Conservation (phyloP, 2,888 invertebrate genomes). For the Caenorhabditis sp. region DNA sequence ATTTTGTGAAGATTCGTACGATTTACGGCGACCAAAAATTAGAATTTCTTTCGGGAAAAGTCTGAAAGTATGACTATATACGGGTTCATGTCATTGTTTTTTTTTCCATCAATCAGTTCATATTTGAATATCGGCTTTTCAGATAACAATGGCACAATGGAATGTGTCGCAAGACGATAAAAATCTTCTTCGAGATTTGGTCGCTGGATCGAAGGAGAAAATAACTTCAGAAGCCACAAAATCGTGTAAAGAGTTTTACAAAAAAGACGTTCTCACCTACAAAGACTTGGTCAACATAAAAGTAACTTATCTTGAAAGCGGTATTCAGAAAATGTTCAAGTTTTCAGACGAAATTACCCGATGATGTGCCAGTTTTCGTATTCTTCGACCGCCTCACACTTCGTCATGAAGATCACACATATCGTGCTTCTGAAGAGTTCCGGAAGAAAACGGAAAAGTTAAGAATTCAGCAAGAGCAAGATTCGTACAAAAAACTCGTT, state of each 20-base stretch:
- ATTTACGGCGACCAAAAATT: slow-evolving; percentile 64
- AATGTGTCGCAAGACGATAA: slow-evolving; percentile 44
- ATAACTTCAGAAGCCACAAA: slow-evolving; percentile 18
- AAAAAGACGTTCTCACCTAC: slow-evolving; percentile 60
- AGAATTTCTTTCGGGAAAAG: slow-evolving; percentile 15
- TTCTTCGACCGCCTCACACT: slow-evolving; percentile 58
- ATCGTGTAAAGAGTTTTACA: slow-evolving; percentile 47
- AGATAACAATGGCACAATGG: slow-evolving; percentile 58
- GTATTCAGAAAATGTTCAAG: not conserved
- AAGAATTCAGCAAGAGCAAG: slow-evolving; percentile 65
- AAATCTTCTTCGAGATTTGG: slow-evolving; percentile 18
- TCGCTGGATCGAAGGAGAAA: slow-evolving; percentile 21
- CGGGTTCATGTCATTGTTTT: slow-evolving; percentile 6
- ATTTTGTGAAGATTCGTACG: not conserved
- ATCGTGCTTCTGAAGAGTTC: slow-evolving; percentile 67
- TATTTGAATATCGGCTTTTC: not conserved
- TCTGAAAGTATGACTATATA: not conserved
- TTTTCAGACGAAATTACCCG: slow-evolving; percentile 57
- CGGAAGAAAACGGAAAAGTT: slow-evolving; percentile 67
- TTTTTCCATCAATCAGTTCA: not conserved
- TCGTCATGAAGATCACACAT: slow-evolving; percentile 53
- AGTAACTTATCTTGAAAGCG: slow-evolving; percentile 31
- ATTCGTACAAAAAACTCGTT: slow-evolving; percentile 68
- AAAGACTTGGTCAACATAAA: slow-evolving; percentile 64
- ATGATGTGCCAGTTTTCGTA: slow-evolving; percentile 60